Base-by-base conservation (phyloP, 2,113 vertebrate genomes). In the Thalassoma bifasciatum region DNA sequence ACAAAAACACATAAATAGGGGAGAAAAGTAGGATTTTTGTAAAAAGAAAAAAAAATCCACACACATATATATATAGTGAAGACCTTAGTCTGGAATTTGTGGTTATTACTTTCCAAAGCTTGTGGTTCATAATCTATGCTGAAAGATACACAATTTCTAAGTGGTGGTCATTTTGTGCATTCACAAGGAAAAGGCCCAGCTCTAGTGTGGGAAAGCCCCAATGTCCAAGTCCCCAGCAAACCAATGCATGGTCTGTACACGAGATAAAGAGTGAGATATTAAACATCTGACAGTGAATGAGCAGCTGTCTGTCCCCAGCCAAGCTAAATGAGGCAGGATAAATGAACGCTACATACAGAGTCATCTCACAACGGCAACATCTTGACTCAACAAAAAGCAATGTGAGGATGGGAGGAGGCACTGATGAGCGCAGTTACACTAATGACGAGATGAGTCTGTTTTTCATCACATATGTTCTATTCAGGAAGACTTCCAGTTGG, bases 281-380 rank as follows among this genome's bases (percentile, higher is more conserved):
- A 8, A 0, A 3, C 23, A 23, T 40, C 8, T 52, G 44, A 19
- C 44, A 19, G 51, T 56, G 51, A 81, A 74, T 47, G 58, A 79
- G 79, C 82, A 85, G 79, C 80, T 81, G 74, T 68, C 63, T 74
- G 66, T 67, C 66, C 66, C 65, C 63, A 70, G 60, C 44, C 50
- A 50, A 60, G 82, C 75, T 85, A 79, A 89, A 89, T 84, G 80
- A 81, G 77, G 74, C 77, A 54, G 47, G 42, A 51, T 81, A 61
- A 68, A 84, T 82, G 62, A 72, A 82, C 40, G 46, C 54, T 23
- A 38, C 52, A 59, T 23, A 38, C 52, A 60, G 52, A 84, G 63
- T 50, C 49, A 72, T 67, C 79, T 76, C 72, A 67, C 65, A 9
- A 57, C 59, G 54, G 56, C 49, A 71, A 58, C 56, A 72, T 61